Base-by-base conservation (phyloP, 2,888 invertebrate species). In the Sarcophaga caerulescens region DNA sequence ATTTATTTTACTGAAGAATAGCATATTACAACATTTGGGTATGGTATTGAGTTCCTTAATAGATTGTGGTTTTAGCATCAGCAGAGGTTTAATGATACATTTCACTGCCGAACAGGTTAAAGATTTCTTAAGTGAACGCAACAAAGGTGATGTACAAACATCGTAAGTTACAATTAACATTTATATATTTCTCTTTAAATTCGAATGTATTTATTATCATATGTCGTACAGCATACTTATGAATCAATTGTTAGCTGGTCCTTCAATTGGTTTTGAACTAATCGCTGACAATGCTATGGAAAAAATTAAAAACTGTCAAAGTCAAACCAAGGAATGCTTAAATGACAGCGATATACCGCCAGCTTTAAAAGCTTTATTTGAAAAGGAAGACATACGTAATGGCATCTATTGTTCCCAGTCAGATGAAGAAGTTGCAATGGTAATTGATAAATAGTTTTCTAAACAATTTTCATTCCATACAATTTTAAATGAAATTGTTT, bases 1-100 rank as follows among this genome's bases (percentile, higher is more conserved):
- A 2, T 96, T 97, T 93, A 95, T 95, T 4, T 93, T 98, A 88
- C 94, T 98, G 11, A 97, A 97, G 92, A 97, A 97, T 11, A 94
- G 95, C 83, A 95, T 95, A 11, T 93, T 96, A 25, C 94, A 94
- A 23, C 95, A 95, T 90, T 94, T 96, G 88, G 98, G 98, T 0
- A 95, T 96, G 90, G 96, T 98, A 79, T 90, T 98, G 0, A 95
- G 95, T 74, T 92, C 94, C 35, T 94, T 98, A 17, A 93, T 95
- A 89, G 94, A 95, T 4, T 93, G 94, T 90, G 94, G 94, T 52
- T 94, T 96, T 87, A 94, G 93, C 69, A 92, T 98, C 69, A 95
- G 95, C 45, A 95, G 96, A 90, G 94, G 97, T 89, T 95, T 96
- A 90, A 97, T 97, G 95, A 94, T 96, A 6, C 93, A 93, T 59